Evolutionary conservation across 2,888 invertebrate species (phyloP), one percentile per base, ranked within the genome.

Genomic region (Tetranychus truncatus): DNA sequence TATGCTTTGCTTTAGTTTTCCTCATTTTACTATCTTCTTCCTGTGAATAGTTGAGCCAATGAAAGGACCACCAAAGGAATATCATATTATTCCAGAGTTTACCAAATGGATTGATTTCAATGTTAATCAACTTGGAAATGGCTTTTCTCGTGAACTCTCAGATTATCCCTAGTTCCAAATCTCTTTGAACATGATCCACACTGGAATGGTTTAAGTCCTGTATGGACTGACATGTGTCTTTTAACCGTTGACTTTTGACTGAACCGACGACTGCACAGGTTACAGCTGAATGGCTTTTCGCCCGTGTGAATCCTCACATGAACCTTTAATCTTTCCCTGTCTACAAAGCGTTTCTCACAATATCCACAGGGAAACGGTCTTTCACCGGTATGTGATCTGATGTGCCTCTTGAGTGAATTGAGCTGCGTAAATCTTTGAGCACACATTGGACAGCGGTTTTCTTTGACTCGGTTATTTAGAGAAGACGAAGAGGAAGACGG

Each of bases 361-460:
- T 79, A 79, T 66, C 78, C 78, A 75, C 80, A 80, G 24, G 80
- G 80, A 76, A 79, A 80, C n/a, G 80, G 80, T 9, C 80, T 78
- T 75, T 80, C 78, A 69, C 83, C 83, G 76, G 81, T 81, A 75
- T 83, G 83, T 80, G 81, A 84, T 80, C 85, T 82, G 76, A 88
- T 86, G 81, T 92, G 91, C 74, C 90, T 83, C 6, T 88, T 89
- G 67, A 91, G 85, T 77, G 90, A 89, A 0, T 90, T 89, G 82
- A 89, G 89, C 81, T 90, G 89, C 9, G 88, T 87, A 81, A 91
- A 91, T 79, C 86, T 86, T 80, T 89, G 88, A 65, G 87, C 87
- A 82, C 91, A 91, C 66, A 88, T 84, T 76, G 69, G 21, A 69
- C 69, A 69, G 4, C 21, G 69, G 20, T 69, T 69, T 21, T 69